Evolutionary conservation across 1,140 invertebrate species (phyloP).

Genomic region (Geopemphigus sp.): DNA sequence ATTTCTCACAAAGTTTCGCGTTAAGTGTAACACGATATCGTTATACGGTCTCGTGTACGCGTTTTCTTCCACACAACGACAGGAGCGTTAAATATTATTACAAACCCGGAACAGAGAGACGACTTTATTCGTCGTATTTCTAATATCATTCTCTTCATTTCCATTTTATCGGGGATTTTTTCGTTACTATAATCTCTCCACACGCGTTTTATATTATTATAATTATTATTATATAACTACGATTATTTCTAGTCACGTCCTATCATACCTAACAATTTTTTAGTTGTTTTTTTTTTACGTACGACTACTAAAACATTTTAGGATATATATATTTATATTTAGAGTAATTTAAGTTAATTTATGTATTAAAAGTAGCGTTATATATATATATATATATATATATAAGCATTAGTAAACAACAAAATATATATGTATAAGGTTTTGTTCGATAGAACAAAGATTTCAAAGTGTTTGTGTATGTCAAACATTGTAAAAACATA

Average conservation of each 20-base stretch:
- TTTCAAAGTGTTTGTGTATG: not conserved
- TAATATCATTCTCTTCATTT: not conserved
- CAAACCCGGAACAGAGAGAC: not conserved
- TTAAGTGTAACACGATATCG: not conserved
- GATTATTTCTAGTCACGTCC: conserved; percentile 14
- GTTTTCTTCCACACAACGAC: not conserved
- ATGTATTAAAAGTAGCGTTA: conserved; percentile 10
- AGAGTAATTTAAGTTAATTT: conserved; percentile 6
- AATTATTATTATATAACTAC: not conserved
- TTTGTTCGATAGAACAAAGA: not conserved
- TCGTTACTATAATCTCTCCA: not conserved
- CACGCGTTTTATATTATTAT: not conserved
- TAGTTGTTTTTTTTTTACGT: not conserved
- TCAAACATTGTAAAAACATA: conserved; percentile 14
- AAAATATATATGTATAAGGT: not conserved
- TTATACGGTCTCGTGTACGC: not conserved
- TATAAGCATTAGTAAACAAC: conserved; percentile 22
- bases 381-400: not conserved
- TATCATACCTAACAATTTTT: not conserved
- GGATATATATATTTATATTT: conserved; percentile 7
- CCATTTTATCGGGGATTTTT: not conserved
- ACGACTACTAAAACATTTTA: conserved; percentile 1
- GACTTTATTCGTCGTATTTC: not conserved
- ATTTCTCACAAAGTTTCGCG: not conserved
- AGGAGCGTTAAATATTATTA: not conserved